Conservation (phyloP, 2,797 vertebrate genomes). For the Poecilia gillii region DNA sequence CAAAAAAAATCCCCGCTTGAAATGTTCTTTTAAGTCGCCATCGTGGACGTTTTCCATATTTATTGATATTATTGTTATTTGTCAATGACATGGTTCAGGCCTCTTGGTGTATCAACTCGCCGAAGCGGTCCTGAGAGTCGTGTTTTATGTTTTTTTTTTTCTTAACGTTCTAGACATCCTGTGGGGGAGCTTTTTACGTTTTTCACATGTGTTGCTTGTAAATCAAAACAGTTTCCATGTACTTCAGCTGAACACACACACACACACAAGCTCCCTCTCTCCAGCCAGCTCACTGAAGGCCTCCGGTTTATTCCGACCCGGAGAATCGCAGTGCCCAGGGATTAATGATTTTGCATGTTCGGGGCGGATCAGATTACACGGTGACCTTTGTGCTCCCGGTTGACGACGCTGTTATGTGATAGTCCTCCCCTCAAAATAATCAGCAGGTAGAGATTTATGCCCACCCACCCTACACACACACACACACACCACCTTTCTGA, state of each 20-base stretch:
- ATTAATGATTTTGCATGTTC: slow-evolving; percentile 89
- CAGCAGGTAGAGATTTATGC: slow-evolving; percentile 71
- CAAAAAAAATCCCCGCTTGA: slow-evolving; percentile 21
- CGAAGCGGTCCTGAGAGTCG: slow-evolving; percentile 37
- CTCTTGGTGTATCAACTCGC: slow-evolving; percentile 47
- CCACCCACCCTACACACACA: slow-evolving; percentile 11
- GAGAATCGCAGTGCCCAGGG: slow-evolving; percentile 79
- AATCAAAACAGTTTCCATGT: slow-evolving; percentile 59
- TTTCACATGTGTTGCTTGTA: slow-evolving; percentile 55
- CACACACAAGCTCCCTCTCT: slow-evolving; percentile 16
- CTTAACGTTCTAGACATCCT: slow-evolving; percentile 32
- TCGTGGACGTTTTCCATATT: slow-evolving; percentile 44
- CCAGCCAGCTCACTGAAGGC: slow-evolving; percentile 57
- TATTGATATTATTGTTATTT: slow-evolving; percentile 33
- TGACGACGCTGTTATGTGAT: slow-evolving; percentile 83
- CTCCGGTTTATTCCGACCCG: slow-evolving; percentile 69
- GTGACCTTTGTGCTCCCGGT: slow-evolving; percentile 92
- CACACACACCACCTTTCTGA: slow-evolving; percentile 28
- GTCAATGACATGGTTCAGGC: slow-evolving; percentile 46
- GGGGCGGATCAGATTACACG: slow-evolving; percentile 86
- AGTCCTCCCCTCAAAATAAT: slow-evolving; percentile 77
- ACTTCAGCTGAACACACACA: slow-evolving; percentile 43
- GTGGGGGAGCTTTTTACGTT: slow-evolving; percentile 55
- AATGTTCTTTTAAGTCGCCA: slow-evolving; percentile 26
- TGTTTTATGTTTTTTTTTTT: slow-evolving; percentile 21